A percentile compares a stretch with the other conserved stretches of the same genome.
Evolutionary conservation across 2,797 vertebrate genomes (phyloP).

Genomic region (Sebastes paucispinis): DNA sequence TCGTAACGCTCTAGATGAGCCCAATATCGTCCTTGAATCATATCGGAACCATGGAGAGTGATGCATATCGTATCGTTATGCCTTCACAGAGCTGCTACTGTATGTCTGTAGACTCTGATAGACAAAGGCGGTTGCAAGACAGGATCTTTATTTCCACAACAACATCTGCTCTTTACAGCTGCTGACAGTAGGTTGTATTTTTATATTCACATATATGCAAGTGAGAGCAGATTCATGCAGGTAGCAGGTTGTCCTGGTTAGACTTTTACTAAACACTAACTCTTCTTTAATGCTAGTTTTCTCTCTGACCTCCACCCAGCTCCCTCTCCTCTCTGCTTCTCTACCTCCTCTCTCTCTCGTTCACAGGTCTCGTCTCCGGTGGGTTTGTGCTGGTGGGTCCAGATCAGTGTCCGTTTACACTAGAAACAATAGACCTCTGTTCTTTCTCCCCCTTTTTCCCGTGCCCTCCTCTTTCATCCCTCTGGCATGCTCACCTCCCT

Average conservation of each 20-base stretch:
- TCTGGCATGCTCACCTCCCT: slow-evolving; percentile 37
- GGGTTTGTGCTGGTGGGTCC: slow-evolving; percentile 28
- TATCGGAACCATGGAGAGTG: too few species aligned
- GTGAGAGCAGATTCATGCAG: neutral
- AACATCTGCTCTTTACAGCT: neutral
- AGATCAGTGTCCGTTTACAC: slow-evolving; percentile 52
- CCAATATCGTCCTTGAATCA: too few species aligned
- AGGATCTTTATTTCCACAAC: neutral
- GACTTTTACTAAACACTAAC: neutral
- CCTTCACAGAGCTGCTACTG: neutral
- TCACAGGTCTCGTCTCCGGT: slow-evolving; percentile 31
- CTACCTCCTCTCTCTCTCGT: neutral
- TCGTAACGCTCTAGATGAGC: too few species aligned
- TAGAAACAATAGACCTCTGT: slow-evolving; percentile 61
- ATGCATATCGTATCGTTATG: too few species aligned
- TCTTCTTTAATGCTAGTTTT: neutral
- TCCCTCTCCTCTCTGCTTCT: neutral
- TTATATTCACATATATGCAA: neutral
- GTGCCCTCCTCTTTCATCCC: slow-evolving; percentile 38
- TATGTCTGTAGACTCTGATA: neutral
- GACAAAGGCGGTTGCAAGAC: neutral
- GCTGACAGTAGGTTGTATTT: neutral
- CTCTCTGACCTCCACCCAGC: neutral
- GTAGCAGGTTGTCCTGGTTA: neutral
- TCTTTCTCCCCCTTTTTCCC: neutral